Evolutionary conservation across 2,797 vertebrate genomes (phyloP), one percentile per base, ranked within the genome.

Genomic region (Euthynnus affinis): DNA sequence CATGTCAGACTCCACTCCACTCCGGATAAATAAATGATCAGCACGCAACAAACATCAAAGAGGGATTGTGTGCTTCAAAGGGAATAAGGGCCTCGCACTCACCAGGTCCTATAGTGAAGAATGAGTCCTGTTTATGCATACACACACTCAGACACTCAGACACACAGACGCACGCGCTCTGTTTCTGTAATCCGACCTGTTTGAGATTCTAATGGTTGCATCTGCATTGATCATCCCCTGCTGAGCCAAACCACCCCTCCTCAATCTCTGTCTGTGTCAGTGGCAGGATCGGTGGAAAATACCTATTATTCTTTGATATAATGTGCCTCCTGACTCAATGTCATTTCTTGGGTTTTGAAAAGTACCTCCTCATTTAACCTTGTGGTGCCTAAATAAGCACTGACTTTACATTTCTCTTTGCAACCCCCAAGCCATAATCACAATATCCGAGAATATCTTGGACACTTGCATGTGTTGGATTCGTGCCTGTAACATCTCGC

Each of bases 1-100:
- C 22, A 59, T 87, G 89, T 90, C 88, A 89, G 88, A 86, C 65
- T 18, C 62, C 49, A 79, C 79, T 81, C 72, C 71, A 55, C 79
- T 84, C 80, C 75, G 77, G 85, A 94, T 95, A 92, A 95, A 95
- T 94, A 95, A 95, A 94, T 95, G 91, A 95, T 94, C 91, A 93
- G 90, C 66, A 55, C 27, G 78, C 88, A 93, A 88, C 91, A 92
- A 93, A 94, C 94, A 93, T 96, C 95, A 96, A 96, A 96, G 93
- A 56, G 72, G 68, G 81, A 71, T 87, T 90, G 90, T 89, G 85
- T n/a, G 85, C 92, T 94, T 95, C 93, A 94, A 94, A 95, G 89
- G 84, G 87, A 94, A 90, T 90, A 76, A 82, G 84, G 68, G 71
- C 76, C 84, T 89, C 73, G 77, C 81, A 17, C 79, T 90, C 86